Conservation (phyloP, 2,797 vertebrate genomes). For the Pangasius mekongensis region DNA sequence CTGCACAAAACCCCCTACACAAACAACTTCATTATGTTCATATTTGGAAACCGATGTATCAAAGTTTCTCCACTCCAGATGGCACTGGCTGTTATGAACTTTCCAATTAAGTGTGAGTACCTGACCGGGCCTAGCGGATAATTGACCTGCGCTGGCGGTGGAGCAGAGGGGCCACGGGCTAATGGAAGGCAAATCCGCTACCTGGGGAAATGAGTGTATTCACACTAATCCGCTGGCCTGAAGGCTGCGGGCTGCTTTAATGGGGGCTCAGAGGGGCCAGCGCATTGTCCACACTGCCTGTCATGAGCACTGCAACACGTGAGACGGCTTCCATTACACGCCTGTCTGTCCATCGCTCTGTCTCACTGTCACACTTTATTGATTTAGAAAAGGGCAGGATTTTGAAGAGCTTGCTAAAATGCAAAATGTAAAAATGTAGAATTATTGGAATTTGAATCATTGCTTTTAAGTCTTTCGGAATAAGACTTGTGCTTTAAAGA, state of each 20-base stretch:
- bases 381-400: neutral
- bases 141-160: conserved; percentile 78
- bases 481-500: neutral
- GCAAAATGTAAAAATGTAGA: neutral
- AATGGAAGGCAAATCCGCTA: conserved; percentile 85
- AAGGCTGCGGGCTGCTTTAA: conserved; percentile 78
- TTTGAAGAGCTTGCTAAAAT: neutral
- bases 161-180: conserved; percentile 77
- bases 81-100: conserved; percentile 53
- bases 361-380: neutral
- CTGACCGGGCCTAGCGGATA: conserved; percentile 65
- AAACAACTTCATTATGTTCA: conserved; percentile 41
- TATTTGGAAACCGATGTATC: conserved; percentile 35
- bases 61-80: conserved; percentile 52
- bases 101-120: conserved; percentile 63
- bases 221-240: conserved; percentile 81
- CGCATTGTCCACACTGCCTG: conserved; percentile 56
- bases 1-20: conserved; percentile 11
- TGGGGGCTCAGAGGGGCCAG: conserved; percentile 61
- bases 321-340: conserved; percentile 53
- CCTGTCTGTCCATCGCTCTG: neutral
- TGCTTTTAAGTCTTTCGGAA: neutral
- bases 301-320: conserved; percentile 70
- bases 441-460: neutral
- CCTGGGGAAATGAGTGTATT: conserved; percentile 82